Conservation (phyloP, 1,140 invertebrate species). For the Archivesica marissinica region DNA sequence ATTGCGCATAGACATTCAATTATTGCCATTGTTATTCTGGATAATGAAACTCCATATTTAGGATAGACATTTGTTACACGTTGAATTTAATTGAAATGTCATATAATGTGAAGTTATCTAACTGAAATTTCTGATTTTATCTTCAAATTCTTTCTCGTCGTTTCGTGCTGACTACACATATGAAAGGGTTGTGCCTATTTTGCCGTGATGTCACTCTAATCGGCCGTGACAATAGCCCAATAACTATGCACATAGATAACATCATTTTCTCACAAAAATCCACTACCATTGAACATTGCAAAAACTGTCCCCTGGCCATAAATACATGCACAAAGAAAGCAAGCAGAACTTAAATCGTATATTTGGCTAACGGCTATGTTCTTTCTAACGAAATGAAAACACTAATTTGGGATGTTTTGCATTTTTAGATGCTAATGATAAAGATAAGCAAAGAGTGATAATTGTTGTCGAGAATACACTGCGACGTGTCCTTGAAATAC, state of each 20-base stretch:
- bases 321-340: not conserved
- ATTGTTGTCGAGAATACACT: not conserved
- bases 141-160: conserved; percentile 10
- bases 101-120: conserved; percentile 44
- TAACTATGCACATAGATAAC: conserved; percentile 33
- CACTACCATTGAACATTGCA: not conserved
- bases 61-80: not conserved
- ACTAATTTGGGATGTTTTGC: conserved; percentile 28
- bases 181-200: conserved; percentile 12
- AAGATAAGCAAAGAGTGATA: conserved; percentile 2
- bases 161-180: conserved; percentile 22
- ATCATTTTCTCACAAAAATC: conserved; percentile 46
- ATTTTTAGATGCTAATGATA: conserved; percentile 38
- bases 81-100: conserved; percentile 49
- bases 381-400: not conserved
- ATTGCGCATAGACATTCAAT: too few species aligned
- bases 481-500: not conserved
- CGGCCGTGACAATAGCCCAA: conserved; percentile 30
- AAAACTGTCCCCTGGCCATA: not conserved
- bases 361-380: conserved; percentile 33
- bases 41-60: conserved; percentile 6
- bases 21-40: too few species aligned
- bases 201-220: conserved; percentile 31
- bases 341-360: conserved; percentile 11
- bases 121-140: conserved; percentile 23